Evolutionary conservation across 2,797 vertebrate genomes (phyloP).

Genomic region (Hozukius guyotensis): DNA sequence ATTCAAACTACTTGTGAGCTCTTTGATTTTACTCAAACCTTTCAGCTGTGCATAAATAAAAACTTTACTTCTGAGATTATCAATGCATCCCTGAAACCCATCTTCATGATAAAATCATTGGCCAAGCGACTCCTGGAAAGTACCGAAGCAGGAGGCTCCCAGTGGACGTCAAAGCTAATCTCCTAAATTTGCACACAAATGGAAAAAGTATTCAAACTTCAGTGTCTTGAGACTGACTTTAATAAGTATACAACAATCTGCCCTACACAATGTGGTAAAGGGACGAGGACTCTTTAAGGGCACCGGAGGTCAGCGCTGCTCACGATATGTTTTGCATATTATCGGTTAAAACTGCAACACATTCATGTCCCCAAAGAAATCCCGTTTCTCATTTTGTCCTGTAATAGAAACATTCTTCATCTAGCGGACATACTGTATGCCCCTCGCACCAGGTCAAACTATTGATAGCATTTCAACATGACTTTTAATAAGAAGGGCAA

Average conservation of each 20-base stretch:
- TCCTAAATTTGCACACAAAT: slow-evolving; percentile 45
- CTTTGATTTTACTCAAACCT: not conserved
- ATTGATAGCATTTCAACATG: not conserved
- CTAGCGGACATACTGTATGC: not conserved
- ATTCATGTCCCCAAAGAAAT: slow-evolving; percentile 21
- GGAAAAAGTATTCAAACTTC: not conserved
- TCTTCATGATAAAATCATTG: not conserved
- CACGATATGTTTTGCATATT: not conserved
- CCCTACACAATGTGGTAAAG: not conserved
- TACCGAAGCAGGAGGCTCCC: not conserved
- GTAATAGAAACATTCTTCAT: not conserved
- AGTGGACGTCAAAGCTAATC: not conserved
- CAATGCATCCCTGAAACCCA: not conserved
- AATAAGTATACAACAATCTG: not conserved
- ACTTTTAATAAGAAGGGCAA: slow-evolving; percentile 1
- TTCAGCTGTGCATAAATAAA: not conserved
- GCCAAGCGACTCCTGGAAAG: not conserved
- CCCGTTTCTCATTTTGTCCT: not conserved
- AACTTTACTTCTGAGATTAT: not conserved
- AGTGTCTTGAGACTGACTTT: not conserved
- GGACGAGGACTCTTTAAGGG: not conserved
- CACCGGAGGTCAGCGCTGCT: not conserved
- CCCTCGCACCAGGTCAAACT: not conserved
- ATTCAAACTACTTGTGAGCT: not conserved
- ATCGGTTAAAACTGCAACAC: not conserved